These are phyloP conservation scores for Habropoda laboriosa DNA, from an alignment of 1,140 invertebrate genomes.

Conservation along the genomic window DNA sequence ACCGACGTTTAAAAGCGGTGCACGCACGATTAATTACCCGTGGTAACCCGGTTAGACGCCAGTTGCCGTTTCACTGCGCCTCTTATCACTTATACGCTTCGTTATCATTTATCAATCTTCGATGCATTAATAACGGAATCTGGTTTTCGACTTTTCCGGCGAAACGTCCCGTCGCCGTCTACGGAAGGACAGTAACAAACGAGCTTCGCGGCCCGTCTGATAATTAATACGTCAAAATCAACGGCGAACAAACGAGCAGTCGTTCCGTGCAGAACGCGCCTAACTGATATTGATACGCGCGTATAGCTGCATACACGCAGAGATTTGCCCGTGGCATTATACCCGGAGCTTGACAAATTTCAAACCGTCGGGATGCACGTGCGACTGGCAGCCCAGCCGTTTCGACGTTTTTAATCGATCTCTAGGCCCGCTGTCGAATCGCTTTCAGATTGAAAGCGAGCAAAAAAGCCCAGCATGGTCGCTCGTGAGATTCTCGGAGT, in stretches of 20 bases:
- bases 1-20: not conserved
- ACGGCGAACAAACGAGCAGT: conserved; percentile 37
- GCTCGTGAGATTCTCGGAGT: conserved; percentile 43
- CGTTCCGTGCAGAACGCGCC: conserved; percentile 15
- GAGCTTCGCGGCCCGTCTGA: conserved; percentile 16
- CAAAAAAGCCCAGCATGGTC: not conserved
- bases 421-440: not conserved
- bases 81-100: not conserved
- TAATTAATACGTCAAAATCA: conserved; percentile 44
- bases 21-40: not conserved
- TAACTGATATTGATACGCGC: conserved; percentile 32
- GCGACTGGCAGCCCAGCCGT: conserved; percentile 44
- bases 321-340: not conserved
- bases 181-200: conserved; percentile 16
- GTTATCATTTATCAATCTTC: conserved; percentile 37
- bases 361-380: conserved; percentile 27
- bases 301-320: not conserved
- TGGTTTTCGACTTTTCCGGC: not conserved
- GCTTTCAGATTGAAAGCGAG: not conserved
- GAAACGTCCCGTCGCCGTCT: not conserved
- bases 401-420: conserved; percentile 31
- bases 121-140: conserved; percentile 12
- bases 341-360: conserved; percentile 49
- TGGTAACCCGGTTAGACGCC: not conserved
- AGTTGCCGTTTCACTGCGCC: not conserved